These are phyloP conservation scores for Halocynthia aurantium DNA, from an alignment of 23 tunicate species.

Conservation along the genomic window DNA sequence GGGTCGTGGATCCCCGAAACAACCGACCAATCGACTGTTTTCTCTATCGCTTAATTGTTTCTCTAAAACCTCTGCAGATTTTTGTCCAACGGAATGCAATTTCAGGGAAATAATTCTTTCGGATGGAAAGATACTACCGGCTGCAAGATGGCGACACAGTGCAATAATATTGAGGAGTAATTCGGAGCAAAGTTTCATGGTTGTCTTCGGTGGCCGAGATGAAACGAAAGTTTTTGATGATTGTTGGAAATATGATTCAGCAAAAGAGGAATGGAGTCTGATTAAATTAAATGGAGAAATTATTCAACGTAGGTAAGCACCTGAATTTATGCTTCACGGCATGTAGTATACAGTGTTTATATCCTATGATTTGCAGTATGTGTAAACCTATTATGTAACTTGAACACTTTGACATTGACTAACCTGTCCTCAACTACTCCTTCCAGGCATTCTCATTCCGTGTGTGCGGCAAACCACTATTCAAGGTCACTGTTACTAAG, in stretches of 20 bases:
- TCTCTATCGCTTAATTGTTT: neutral
- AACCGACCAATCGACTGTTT: conserved; percentile 14
- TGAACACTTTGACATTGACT: neutral
- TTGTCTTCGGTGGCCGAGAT: conserved; percentile 72
- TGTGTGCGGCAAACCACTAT: neutral
- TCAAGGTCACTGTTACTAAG: conserved; percentile 1
- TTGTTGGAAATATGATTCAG: conserved; percentile 23
- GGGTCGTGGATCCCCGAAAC: conserved; percentile 62
- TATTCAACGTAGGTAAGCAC: neutral
- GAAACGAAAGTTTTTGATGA: conserved; percentile 30
- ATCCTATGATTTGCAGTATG: neutral
- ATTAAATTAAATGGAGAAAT: neutral
- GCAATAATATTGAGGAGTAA: conserved; percentile 5
- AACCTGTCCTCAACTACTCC: neutral
- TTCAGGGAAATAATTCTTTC: neutral
- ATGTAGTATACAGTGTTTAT: no score
- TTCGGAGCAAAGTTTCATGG: conserved; percentile 5
- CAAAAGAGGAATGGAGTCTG: neutral
- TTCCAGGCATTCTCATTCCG: conserved; percentile 7
- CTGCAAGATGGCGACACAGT: conserved; percentile 62
- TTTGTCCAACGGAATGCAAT: neutral
- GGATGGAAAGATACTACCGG: conserved; percentile 2
- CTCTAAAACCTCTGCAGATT: neutral
- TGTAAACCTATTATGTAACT: neutral
- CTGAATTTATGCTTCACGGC: neutral